Percentiles rank a stretch among this genome's conserved stretches.
Evolutionary conservation across 2,888 invertebrate species (phyloP).

Genomic region (Rotaria magnacalcarata): DNA sequence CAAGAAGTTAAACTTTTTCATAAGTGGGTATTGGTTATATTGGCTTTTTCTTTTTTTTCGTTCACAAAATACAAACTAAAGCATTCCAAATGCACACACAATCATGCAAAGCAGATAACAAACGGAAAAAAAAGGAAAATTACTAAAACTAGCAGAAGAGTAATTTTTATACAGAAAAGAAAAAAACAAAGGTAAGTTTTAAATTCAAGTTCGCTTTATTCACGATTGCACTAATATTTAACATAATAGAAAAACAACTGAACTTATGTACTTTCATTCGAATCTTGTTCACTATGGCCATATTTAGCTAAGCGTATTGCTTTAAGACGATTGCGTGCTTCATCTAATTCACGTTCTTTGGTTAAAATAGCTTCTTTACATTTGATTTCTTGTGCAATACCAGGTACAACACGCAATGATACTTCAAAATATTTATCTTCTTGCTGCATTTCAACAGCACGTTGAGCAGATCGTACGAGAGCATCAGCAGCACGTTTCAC

Average conservation of each 20-base stretch:
- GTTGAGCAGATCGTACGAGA: conserved; percentile 85
- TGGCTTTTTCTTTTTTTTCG: neutral
- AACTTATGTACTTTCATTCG: neutral
- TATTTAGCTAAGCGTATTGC: conserved; percentile 45
- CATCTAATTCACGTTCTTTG: conserved; percentile 45
- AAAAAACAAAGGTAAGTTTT: neutral
- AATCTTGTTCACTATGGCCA: conserved; percentile 8
- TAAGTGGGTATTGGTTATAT: neutral
- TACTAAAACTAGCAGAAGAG: neutral
- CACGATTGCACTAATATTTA: neutral
- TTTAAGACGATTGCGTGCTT: conserved; percentile 43
- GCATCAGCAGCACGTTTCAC: conserved; percentile 96
- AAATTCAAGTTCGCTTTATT: neutral
- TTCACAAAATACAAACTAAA: neutral
- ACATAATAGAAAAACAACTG: neutral
- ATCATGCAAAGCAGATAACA: neutral
- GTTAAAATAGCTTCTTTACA: conserved; percentile 40
- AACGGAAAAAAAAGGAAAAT: neutral
- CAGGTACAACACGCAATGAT: conserved; percentile 40
- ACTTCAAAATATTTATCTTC: conserved; percentile 67
- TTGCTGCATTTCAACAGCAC: conserved; percentile 83
- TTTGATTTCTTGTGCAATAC: conserved; percentile 46
- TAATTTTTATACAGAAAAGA: neutral
- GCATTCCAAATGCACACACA: neutral
- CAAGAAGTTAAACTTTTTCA: neutral